Evolutionary conservation across 2,113 vertebrate genomes (phyloP).

Genomic region (Vanacampus margaritifer): DNA sequence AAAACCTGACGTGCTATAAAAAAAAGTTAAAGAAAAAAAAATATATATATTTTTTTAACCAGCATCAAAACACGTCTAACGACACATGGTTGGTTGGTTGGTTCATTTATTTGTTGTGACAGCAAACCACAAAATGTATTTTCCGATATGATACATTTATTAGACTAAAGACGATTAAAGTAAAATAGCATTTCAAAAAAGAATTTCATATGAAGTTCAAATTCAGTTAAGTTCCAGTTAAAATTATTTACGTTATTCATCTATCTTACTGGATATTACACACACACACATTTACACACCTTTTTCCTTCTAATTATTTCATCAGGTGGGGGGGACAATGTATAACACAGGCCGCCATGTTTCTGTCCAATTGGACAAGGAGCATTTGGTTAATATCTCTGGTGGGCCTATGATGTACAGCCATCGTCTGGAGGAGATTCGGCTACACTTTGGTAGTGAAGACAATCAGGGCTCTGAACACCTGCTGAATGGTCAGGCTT

Average conservation of each 20-base stretch:
- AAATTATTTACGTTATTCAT: not conserved
- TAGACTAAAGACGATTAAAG: too few species aligned
- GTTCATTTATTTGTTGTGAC: too few species aligned
- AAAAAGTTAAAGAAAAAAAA: too few species aligned
- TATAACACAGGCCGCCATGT: constrained; percentile 98
- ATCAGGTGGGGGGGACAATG: constrained; percentile 95
- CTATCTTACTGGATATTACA: not conserved
- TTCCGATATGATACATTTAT: too few species aligned
- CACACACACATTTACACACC: too few species aligned
- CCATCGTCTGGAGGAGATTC: constrained; percentile 94
- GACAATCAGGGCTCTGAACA: constrained; percentile 96
- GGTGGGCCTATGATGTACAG: constrained; percentile 97
- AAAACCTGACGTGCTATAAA: too few species aligned
- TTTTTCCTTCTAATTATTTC: not conserved
- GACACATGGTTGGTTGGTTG: too few species aligned
- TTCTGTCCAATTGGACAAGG: constrained; percentile 93
- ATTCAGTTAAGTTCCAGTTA: not conserved
- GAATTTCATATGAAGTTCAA: not conserved
- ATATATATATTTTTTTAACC: too few species aligned
- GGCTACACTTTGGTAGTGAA: constrained; percentile 95
- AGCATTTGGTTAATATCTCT: constrained; percentile 97
- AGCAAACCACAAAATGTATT: too few species aligned
- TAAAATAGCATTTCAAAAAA: too few species aligned
- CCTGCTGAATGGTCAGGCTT: constrained; percentile 95
- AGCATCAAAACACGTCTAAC: too few species aligned